Evolutionary conservation across 2,888 invertebrate genomes (phyloP).

Genomic region (Drosophila putrida): DNA sequence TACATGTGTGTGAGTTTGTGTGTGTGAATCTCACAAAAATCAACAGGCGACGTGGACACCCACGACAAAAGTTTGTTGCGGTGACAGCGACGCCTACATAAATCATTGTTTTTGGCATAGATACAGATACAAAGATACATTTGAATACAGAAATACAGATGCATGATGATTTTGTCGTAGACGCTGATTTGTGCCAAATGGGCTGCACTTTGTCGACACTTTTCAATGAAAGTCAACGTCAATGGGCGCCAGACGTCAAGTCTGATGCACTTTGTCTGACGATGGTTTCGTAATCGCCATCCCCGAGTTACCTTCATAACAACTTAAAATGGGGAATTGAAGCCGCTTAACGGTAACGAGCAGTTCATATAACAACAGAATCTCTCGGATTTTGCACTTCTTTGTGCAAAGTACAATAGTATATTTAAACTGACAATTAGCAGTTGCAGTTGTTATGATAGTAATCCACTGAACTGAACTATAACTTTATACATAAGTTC

Average conservation of each 20-base stretch:
- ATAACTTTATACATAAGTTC: neutral
- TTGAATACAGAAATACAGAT: constrained; percentile 35
- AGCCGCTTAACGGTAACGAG: neutral
- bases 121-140: constrained; percentile 47
- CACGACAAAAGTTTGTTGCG: constrained; percentile 41
- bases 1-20: neutral
- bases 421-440: constrained; percentile 32
- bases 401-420: constrained; percentile 25
- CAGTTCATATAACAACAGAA: constrained; percentile 12
- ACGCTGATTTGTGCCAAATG: constrained; percentile 63
- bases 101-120: constrained; percentile 65
- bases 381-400: constrained; percentile 1
- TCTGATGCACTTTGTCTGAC: constrained; percentile 31
- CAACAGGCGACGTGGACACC: constrained; percentile 34
- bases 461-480: neutral
- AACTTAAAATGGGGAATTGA: constrained; percentile 24
- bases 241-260: constrained; percentile 53
- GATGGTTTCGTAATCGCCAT: constrained; percentile 32
- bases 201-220: constrained; percentile 49
- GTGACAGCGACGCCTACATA: constrained; percentile 56
- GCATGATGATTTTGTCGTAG: constrained; percentile 53
- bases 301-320: constrained; percentile 17
- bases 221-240: constrained; percentile 41
- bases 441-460: constrained; percentile 1
- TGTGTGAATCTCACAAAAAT: constrained; percentile 22